Conservation (phyloP, 2,888 invertebrate genomes). For the Amphipyra berbera region DNA sequence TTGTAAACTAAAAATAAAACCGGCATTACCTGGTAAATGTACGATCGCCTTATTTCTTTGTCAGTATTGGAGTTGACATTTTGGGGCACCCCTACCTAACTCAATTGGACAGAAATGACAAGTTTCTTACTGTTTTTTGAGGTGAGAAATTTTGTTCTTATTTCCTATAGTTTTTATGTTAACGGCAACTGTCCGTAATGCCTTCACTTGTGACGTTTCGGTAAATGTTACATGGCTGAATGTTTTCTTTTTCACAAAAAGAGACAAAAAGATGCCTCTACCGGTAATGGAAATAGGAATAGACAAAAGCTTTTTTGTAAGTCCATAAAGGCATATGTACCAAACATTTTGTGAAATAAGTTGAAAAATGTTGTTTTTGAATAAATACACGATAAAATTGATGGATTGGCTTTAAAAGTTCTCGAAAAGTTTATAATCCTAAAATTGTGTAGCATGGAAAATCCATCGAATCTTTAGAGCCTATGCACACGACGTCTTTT, state of each 20-base stretch:
- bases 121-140: slow-evolving; percentile 56
- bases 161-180: slow-evolving; percentile 32
- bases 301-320: neutral
- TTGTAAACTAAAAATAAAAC: slow-evolving; percentile 26
- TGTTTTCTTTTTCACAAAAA: neutral
- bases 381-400: too few species aligned
- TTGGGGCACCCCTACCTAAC: slow-evolving; percentile 62
- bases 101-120: slow-evolving; percentile 71
- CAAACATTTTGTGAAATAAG: neutral
- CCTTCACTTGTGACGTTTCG: slow-evolving; percentile 14
- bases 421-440: too few species aligned
- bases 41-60: slow-evolving; percentile 26
- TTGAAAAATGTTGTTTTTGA: neutral
- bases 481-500: too few species aligned
- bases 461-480: too few species aligned
- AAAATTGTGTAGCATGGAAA: too few species aligned
- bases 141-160: slow-evolving; percentile 48
- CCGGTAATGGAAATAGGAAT: neutral
- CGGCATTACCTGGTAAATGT: slow-evolving; percentile 4
- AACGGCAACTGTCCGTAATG: slow-evolving; percentile 30
- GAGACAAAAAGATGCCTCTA: too few species aligned
- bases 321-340: neutral
- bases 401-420: too few species aligned
- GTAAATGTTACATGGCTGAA: slow-evolving; percentile 8
- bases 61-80: slow-evolving; percentile 60